Base-by-base conservation (phyloP, 1,140 invertebrate genomes). In the Lamellibrachia luymesi region DNA sequence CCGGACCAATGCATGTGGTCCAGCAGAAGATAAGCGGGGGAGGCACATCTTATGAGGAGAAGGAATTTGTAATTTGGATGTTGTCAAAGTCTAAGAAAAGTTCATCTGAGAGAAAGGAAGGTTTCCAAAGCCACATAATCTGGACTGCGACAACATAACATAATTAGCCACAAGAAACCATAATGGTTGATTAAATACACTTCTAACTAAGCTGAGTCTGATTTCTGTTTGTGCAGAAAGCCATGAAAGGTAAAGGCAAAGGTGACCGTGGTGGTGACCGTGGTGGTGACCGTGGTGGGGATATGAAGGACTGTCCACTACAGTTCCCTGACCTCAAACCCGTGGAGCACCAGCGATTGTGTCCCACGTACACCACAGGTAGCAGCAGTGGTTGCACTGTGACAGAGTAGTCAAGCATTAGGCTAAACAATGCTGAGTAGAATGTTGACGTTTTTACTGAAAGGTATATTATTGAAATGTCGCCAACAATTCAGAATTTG, bases 281-380 rank as follows among this genome's bases (percentile, higher is more conserved):
- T 8, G 13, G 50, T 56, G 92, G 64, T 80, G 64, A 80, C 38
- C 38, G 38, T 38, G 91, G 17, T 17, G 22, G 22, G 27, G 27
- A 17, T n/a, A 25, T 50, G 27, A 92, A 92, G 52, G 96, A 96
- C 93, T 96, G 96, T 94, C 96, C 96, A 51, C 94, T 97, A 7
- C 94, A 95, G 92, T 96, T 96, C 91, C 96, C 96, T 49, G 95
- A 96, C 51, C 95, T 97, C 27, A 95, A 95, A 51, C 95, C 96
- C 27, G 95, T 96, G 49, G 96, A 96, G 92, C 95, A 96, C 94
- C 93, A 93, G 5, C 95, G 94, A 94, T 91, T 95, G 50, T 96
- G 96, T 94, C 96, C 95, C 8, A 95, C 95, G 90, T 96, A 95
- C 93, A 95, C 96, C 91, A 91, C 95, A 92, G 94, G 96, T 96